A percentile compares a stretch with the other conserved stretches of the same genome.
Evolutionary conservation across 1,140 invertebrate species (phyloP).

Genomic region (Metaphire vulgaris): DNA sequence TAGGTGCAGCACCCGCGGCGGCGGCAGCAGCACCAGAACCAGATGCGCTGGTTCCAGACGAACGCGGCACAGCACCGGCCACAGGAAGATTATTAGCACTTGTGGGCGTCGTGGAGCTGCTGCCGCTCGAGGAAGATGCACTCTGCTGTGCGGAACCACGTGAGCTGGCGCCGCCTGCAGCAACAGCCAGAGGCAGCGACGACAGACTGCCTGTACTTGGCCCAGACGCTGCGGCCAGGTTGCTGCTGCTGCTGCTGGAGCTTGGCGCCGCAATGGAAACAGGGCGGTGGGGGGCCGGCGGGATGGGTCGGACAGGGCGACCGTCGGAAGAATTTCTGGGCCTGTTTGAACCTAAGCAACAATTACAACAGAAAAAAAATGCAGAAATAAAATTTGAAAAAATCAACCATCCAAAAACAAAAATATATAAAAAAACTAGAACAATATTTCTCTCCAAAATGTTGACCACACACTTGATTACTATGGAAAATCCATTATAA

Average conservation of each 20-base stretch:
- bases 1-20: not conserved
- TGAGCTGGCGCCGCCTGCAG: constrained; percentile 38
- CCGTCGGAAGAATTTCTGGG: too few relatives aligned
- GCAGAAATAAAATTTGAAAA: too few relatives aligned
- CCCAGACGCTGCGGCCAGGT: constrained; percentile 14
- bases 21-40: not conserved
- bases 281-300: not conserved
- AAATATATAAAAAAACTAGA: too few relatives aligned
- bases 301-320: not conserved
- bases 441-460: too few relatives aligned
- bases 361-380: too few relatives aligned
- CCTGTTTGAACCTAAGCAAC: too few relatives aligned
- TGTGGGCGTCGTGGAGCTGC: constrained; percentile 30
- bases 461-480: too few relatives aligned
- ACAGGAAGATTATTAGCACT: constrained; percentile 31
- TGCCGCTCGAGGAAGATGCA: not conserved
- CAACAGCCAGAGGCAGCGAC: constrained; percentile 37
- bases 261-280: not conserved
- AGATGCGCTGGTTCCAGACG: not conserved
- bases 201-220: constrained; percentile 26
- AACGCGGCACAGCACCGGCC: not conserved
- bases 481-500: too few relatives aligned
- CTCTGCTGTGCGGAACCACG: constrained; percentile 33
- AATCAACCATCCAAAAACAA: too few relatives aligned
- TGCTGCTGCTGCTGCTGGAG: not conserved